Conservation (phyloP, 2,113 vertebrate genomes). For the Clarias gariepinus region DNA sequence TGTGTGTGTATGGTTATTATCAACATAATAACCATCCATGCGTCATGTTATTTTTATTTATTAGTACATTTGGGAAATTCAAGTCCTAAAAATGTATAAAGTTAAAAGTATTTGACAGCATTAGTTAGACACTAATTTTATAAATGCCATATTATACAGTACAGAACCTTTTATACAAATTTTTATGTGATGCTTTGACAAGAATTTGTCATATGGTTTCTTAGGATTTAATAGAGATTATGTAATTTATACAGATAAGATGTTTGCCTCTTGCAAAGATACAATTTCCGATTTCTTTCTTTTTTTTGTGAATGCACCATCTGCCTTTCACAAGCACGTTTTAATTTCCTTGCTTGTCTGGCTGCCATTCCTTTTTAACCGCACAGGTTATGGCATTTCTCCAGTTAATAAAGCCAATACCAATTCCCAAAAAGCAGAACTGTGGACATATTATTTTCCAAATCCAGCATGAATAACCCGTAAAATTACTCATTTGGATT, state of each 20-base stretch:
- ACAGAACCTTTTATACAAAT: background rate
- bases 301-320: background rate
- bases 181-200: background rate
- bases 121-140: conserved; percentile 14
- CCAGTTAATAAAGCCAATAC: conserved; percentile 7
- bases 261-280: background rate
- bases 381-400: conserved; percentile 1
- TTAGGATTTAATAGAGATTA: background rate
- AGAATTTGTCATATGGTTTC: background rate
- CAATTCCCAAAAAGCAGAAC: background rate
- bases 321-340: background rate
- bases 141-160: background rate
- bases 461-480: background rate
- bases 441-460: background rate
- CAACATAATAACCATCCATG: background rate
- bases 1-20: too few relatives aligned
- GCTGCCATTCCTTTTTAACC: background rate
- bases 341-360: conserved; percentile 4
- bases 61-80: conserved; percentile 17
- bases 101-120: conserved; percentile 26
- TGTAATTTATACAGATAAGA: background rate
- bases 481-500: background rate
- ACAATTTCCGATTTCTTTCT: background rate
- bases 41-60: background rate
- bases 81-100: background rate